Conservation (phyloP, 2,113 vertebrate genomes). For the human (Homo sapiens) region DNA sequence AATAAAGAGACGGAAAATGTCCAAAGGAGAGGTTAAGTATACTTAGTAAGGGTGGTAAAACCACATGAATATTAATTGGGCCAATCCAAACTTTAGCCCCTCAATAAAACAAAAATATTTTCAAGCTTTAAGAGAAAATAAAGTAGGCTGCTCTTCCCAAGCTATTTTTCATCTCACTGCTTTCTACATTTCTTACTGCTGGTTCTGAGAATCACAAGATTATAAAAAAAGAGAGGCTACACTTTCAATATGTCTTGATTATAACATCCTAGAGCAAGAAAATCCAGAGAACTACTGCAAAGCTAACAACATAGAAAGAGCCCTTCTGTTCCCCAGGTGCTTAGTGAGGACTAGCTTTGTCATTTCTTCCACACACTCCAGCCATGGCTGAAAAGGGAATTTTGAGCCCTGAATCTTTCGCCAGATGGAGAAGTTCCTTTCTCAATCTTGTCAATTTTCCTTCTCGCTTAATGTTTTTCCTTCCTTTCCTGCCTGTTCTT, state of each 20-base stretch:
- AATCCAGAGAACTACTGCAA: neutral
- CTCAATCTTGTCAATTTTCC: constrained; percentile 16
- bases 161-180: neutral
- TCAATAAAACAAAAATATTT: constrained; percentile 58
- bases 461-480: constrained; percentile 46
- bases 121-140: constrained; percentile 39
- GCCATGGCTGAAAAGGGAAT: neutral
- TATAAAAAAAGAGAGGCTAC: neutral
- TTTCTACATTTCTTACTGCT: neutral
- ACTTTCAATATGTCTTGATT: neutral
- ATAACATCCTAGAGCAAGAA: neutral
- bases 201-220: neutral
- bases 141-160: neutral
- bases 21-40: constrained; percentile 13
- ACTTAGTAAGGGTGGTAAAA: constrained; percentile 25
- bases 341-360: neutral
- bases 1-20: constrained; percentile 26
- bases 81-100: constrained; percentile 47
- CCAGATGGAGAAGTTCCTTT: constrained; percentile 53
- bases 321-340: neutral
- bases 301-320: neutral
- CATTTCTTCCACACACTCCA: neutral
- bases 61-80: constrained; percentile 16
- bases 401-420: neutral
- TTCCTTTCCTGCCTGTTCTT: constrained; percentile 18